Base-by-base conservation (phyloP, 2,113 vertebrate species). In the Malaclemys terrapin region DNA sequence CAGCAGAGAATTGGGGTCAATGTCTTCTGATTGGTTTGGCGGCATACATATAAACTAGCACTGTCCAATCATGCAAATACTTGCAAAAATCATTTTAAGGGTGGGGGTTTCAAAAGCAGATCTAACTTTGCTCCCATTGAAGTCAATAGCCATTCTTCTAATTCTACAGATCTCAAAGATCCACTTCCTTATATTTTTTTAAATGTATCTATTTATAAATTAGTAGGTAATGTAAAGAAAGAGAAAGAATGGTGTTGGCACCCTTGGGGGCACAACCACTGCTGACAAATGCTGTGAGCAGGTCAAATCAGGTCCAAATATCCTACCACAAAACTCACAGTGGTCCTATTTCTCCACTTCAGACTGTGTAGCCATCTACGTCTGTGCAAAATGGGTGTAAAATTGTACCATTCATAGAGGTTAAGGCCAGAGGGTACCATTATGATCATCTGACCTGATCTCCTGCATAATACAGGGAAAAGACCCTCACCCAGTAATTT, bases 161-260 rank as follows among this genome's bases (percentile, higher is more conserved):
- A 91, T 85, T 86, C 87, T 79, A 84, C 20, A 87, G 38, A 93
- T 80, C 50, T 82, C 80, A 75, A 90, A 90, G 50, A 94, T 80
- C 93, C 3, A 0, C 54, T 69, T 93, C 79, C 24, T 59, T 83
- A 56, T 49, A 89, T 79, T 62, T 59, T 69, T 80, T 82, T 79
- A 90, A 86, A 72, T 84, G 80, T 89, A 85, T 47, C 81, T 80
- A 88, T 87, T 95, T 85, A 84, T 25, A 94, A 50, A 90, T 80
- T 3, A 91, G 42, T 38, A 82, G 50, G 27, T 93, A 49, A 82
- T 54, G 3, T 52, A 78, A 92, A 96, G 50, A 87, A 87, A 14
- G 88, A 85, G 6, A 88, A 38, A 38, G 35, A 72, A 72, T 22
- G n/a, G 59, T 65, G 35, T 72, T 62, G 35, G n/a, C 65, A 72